Evolutionary conservation across 2,113 vertebrate genomes (phyloP), one percentile per base, ranked within the genome.

Genomic region (Seriola rivoliana): DNA sequence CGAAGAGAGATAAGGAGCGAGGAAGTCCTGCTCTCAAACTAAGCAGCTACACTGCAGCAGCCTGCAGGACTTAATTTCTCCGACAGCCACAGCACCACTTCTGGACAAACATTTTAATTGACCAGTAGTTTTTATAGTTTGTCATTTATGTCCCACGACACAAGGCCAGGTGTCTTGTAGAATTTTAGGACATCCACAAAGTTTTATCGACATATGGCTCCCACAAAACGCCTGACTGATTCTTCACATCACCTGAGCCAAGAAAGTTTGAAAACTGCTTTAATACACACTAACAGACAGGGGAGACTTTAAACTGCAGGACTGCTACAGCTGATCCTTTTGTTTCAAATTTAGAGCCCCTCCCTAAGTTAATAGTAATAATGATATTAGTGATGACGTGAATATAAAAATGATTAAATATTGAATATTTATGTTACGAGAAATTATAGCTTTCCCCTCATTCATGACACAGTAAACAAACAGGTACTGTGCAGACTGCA

Each of bases 41-140:
- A 55, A 68, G 21, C 9, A 44, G 59, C 23, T 13, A 14, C 34
- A 23, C 14, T n/a, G 70, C 32, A 42, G 8, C 32, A 11, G 8
- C 38, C 38, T 66, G 64, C 71, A 67, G 57, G 46, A 34, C 62
- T 52, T 86, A 0, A 70, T 69, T 58, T 48, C 68, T 36, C 17
- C 5, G 29, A 23, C 68, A 68, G 19, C 23, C 75, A 44, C 21
- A n/a, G 38, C 42, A 34, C 23, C 68, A 63, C 68, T 63, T 25
- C 60, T 72, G 79, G 70, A 85, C 77, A 87, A 91, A 91, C 66
- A 82, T 80, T 82, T 91, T 64, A 81, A 83, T 70, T 29, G 21
- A 63, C 65, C 55, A 69, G 55, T 3, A 4, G 40, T 69, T 85
- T 86, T 87, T 68, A 89, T 64, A 46, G 79, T 36, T 54, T 38